Percentiles rank a stretch among this genome's conserved stretches.
These are phyloP conservation scores for Montifringilla adamsi DNA, from an alignment of 2,113 vertebrate species.

Conservation along the genomic window DNA sequence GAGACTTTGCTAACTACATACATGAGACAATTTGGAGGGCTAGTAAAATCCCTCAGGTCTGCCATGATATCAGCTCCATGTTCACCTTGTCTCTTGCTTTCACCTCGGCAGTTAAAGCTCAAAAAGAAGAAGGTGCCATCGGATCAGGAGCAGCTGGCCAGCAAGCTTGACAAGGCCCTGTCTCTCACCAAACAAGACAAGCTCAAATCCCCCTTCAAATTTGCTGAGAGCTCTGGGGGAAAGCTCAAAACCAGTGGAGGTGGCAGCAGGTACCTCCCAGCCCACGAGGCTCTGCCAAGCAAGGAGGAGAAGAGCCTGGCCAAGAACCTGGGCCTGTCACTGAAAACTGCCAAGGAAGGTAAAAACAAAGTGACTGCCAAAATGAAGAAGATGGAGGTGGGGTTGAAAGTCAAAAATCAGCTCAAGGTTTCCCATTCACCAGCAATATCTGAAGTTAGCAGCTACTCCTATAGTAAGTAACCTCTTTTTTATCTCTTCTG, in stretches of 20 bases:
- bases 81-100: conserved; percentile 39
- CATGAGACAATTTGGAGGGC: background rate
- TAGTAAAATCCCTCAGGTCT: background rate
- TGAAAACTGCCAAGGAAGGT: conserved; percentile 81
- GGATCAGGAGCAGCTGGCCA: conserved; percentile 92
- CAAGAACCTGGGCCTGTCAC: conserved; percentile 77
- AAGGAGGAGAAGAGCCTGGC: conserved; percentile 76
- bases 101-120: conserved; percentile 72
- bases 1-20: background rate
- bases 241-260: conserved; percentile 69
- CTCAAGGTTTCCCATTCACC: conserved; percentile 86
- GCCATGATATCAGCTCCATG: background rate
- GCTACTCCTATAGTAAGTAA: conserved; percentile 95
- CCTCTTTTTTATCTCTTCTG: background rate
- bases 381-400: conserved; percentile 79
- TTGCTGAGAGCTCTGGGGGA: conserved; percentile 72
- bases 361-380: conserved; percentile 85
- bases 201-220: conserved; percentile 81
- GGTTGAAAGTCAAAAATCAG: conserved; percentile 85
- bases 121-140: conserved; percentile 85
- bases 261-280: conserved; percentile 67
- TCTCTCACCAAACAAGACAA: conserved; percentile 91
- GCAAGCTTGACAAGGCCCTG: conserved; percentile 89
- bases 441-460: conserved; percentile 93
- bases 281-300: conserved; percentile 70